Percentiles rank a stretch among this genome's conserved stretches.
Evolutionary conservation across 2,888 invertebrate species (phyloP).

Genomic region (Diplazon laetatorius): DNA sequence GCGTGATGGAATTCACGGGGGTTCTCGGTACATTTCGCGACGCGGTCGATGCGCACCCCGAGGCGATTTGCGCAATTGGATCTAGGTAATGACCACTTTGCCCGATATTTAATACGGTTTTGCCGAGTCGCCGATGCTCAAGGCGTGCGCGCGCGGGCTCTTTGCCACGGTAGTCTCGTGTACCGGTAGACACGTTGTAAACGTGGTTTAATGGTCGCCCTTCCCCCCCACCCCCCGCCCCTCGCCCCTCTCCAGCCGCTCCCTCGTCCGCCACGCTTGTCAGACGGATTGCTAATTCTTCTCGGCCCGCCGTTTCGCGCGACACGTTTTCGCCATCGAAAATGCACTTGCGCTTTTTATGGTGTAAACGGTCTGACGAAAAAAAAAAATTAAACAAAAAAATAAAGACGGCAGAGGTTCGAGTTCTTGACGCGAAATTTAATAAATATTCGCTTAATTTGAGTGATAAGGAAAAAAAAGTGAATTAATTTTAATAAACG

Average conservation of each 20-base stretch:
- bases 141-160: conserved; percentile 11
- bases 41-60: conserved; percentile 56
- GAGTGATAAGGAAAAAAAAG: no score
- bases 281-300: conserved; percentile 66
- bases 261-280: conserved; percentile 56
- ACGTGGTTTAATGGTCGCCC: conserved; percentile 64
- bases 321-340: conserved; percentile 24
- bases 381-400: background rate
- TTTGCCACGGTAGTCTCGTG: conserved; percentile 50
- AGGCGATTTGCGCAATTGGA: conserved; percentile 70
- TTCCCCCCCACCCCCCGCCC: no score
- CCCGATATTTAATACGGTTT: conserved; percentile 64
- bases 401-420: background rate
- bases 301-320: conserved; percentile 26
- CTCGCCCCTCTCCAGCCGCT: no score
- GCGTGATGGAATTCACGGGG: conserved; percentile 67
- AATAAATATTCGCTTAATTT: no score
- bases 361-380: background rate
- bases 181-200: conserved; percentile 28
- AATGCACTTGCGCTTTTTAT: conserved; percentile 6
- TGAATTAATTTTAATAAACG: no score
- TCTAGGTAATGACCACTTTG: conserved; percentile 71
- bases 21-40: conserved; percentile 49
- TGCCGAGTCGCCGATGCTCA: conserved; percentile 24
- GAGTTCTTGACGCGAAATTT: no score